Base-by-base conservation (phyloP, 2,113 vertebrate genomes). In the Cercocebus atys region DNA sequence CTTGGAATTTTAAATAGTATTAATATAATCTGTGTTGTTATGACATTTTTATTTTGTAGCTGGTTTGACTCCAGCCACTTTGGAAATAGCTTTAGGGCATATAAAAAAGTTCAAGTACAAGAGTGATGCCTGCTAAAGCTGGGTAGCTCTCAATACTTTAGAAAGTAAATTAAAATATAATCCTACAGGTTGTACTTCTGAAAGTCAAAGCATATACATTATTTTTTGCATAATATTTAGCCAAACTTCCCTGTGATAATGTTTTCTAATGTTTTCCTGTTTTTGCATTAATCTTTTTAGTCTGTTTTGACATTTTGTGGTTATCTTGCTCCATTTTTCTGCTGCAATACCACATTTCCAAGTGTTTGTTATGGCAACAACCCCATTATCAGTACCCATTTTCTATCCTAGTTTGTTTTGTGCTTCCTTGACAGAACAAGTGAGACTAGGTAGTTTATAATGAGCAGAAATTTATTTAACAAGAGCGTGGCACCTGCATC, bases 151-250 rank as follows among this genome's bases (percentile, higher is more conserved):
- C 43, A 72, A 6, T 47, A 68, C 13, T 82, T 64, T 55, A 38
- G 43, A 50, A 93, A 94, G 35, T 50, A 73, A 88, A 88, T 73
- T 45, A 73, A 94, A 97, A 80, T 38, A 80, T 45, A 50, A 27
- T 80, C 22, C 55, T 66, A 68, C 22, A 85, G 32, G 45, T 4
- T 73, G 38, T 35, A 50, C 16, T 79, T 96, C 35, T 86, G 83
- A 45, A 93, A 82, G 61, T 79, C 84, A 93, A 78, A 25, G 30
- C 2, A 30, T 68, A 43, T 66, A 32, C 35, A 79, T 45, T 23
- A 22, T 43, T 22, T 57, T 79, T 84, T 64, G 23, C 22, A 73
- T 6, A 9, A 45, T 38, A 82, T 32, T 72, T 72, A 92, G 75
- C 50, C 80, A 82, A 93, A 70, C 43, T 64, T 10, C 43, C 9